Conservation (phyloP, 2,113 vertebrate species). For the Rhinolophus ferrumequinum region DNA sequence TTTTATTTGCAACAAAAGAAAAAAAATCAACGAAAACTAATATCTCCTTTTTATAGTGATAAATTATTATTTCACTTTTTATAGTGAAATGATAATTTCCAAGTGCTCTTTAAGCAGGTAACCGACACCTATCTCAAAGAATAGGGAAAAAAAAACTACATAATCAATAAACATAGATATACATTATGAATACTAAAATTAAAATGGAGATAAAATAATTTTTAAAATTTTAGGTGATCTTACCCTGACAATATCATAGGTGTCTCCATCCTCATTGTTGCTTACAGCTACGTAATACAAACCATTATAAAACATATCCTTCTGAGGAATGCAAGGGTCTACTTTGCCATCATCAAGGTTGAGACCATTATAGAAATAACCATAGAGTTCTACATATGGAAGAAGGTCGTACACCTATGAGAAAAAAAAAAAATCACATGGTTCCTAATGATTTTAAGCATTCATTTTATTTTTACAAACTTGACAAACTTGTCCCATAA, state of each 20-base stretch:
- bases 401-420: constrained; percentile 81
- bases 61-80: too few species aligned
- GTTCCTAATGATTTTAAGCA: background rate
- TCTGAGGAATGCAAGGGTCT: constrained; percentile 74
- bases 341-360: constrained; percentile 78
- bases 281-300: constrained; percentile 83
- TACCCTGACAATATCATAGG: constrained; percentile 81
- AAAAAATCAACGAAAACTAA: background rate
- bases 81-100: background rate
- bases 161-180: background rate
- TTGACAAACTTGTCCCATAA: background rate
- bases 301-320: constrained; percentile 82
- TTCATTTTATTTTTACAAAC: background rate
- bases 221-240: background rate
- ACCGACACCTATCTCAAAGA: background rate
- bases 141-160: background rate
- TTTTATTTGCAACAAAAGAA: constrained; percentile 32
- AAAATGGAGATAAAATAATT: background rate
- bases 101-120: background rate
- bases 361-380: constrained; percentile 80
- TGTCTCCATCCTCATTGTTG: constrained; percentile 80
- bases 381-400: constrained; percentile 48
- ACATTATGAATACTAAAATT: background rate
- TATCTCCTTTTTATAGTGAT: background rate
- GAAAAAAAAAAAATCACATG: background rate